Evolutionary conservation across 2,797 vertebrate genomes (phyloP).

Genomic region (Sciurus vulgaris): DNA sequence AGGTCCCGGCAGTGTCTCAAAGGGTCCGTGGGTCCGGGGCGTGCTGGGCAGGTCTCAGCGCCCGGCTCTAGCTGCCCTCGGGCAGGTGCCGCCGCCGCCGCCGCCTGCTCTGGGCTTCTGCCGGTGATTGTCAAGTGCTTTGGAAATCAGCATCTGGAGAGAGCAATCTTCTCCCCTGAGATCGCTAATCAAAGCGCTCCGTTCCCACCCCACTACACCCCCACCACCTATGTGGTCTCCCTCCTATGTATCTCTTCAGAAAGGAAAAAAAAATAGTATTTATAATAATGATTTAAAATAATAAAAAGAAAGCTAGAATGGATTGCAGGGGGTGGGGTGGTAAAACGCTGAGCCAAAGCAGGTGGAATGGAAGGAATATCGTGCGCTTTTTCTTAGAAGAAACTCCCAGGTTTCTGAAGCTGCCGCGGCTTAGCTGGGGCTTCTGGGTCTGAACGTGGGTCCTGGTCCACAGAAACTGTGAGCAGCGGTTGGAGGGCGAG

Average conservation of each 20-base stretch:
- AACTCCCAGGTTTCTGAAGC: conserved; percentile 72
- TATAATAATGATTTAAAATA: background rate
- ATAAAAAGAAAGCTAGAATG: conserved; percentile 52
- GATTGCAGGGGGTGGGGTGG: background rate
- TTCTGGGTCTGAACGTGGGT: conserved; percentile 58
- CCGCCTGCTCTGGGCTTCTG: conserved; percentile 78
- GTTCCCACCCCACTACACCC: conserved; percentile 84
- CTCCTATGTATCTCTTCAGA: conserved; percentile 44
- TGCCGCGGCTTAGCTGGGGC: conserved; percentile 61
- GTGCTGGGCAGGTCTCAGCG: conserved; percentile 64
- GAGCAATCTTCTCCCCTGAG: conserved; percentile 87
- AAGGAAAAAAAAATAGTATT: background rate
- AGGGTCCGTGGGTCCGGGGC: background rate
- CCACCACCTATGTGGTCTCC: conserved; percentile 62
- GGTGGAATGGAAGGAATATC: conserved; percentile 29
- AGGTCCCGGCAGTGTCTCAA: conserved; percentile 42
- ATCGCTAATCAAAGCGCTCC: conserved; percentile 87
- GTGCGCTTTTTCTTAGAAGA: conserved; percentile 69
- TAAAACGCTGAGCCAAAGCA: conserved; percentile 18
- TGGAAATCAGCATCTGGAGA: conserved; percentile 90
- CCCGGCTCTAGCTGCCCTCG: conserved; percentile 53
- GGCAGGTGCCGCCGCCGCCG: conserved; percentile 71
- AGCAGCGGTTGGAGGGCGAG: conserved; percentile 1
- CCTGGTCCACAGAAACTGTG: conserved; percentile 58
- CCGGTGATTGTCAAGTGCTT: conserved; percentile 87